Conservation (phyloP, 2,797 vertebrate species). For the Hippopotamyrus pictus region DNA sequence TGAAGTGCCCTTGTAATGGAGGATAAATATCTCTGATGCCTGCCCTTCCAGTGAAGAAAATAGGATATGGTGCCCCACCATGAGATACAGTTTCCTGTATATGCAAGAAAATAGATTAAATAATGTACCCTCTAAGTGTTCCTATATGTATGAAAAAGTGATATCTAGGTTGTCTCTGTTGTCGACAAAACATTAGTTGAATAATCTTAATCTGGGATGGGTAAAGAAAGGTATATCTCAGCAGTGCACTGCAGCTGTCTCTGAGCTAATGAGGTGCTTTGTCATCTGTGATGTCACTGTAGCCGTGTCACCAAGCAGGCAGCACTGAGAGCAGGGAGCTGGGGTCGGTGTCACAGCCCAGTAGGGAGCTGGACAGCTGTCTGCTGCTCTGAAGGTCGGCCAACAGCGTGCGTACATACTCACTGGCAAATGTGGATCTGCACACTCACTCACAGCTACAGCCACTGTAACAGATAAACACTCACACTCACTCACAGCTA, state of each 20-base stretch:
- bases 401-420: neutral
- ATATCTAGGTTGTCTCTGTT: neutral
- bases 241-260: neutral
- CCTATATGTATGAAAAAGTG: neutral
- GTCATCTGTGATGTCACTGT: neutral
- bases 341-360: neutral
- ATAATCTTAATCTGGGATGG: neutral
- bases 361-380: neutral
- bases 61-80: neutral
- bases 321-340: neutral
- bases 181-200: neutral
- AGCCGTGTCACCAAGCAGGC: neutral
- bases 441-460: neutral
- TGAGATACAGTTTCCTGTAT: neutral
- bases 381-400: neutral
- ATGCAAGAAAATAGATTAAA: neutral
- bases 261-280: neutral
- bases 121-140: neutral
- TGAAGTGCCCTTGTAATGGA: neutral
- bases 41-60: neutral
- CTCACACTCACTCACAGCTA: too few species aligned
- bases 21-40: neutral
- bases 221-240: neutral
- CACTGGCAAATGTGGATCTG: neutral
- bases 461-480: neutral